Base-by-base conservation (phyloP, 1,140 invertebrate species). In the Formica exsecta region DNA sequence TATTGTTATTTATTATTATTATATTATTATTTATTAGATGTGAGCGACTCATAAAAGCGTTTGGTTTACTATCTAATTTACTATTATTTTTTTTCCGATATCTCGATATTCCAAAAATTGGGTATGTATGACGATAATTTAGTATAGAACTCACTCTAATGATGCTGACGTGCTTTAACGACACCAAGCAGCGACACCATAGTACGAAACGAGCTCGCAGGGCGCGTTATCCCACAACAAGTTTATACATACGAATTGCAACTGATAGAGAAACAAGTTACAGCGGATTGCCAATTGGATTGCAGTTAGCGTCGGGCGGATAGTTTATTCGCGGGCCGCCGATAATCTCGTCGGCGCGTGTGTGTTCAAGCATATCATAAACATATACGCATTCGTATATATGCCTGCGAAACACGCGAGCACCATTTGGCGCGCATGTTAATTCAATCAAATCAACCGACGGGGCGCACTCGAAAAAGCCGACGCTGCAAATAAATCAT, bases 181-280 rank as follows among this genome's bases (percentile, higher is more conserved):
- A 74, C 41, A 61, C 64, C 64, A 16, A 57, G 64, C 44, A 65
- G 22, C 76, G 22, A 13, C 36, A 71, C 16, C 25, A 54, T 32
- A 59, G 59, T 29, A 41, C 41, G 57, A 73, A 51, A 71, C 51
- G 51, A 41, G 77, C 44, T 79, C 32, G 44, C 44, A 44, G 29
- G 76, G 41, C 22, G 57, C 79, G 79, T 83, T 83, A 83, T 83
- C 79, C 48, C 79, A 74, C 79, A 83, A 83, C 79, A 48, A 83
- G 79, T 83, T 83, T 83, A 83, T 83, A 61, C 57, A 51, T 62
- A 74, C 79, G 54, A 83, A 83, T 83, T 83, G 68, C 79, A 48
- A 74, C 57, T 73, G 79, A 83, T 83, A 83, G 79, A 70, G 68
- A 83, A 83, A 74, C 79, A 83, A 83, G 79, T 83, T 83, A 74